Conservation (phyloP, 1,140 invertebrate species). For the Eumaeus atala region DNA sequence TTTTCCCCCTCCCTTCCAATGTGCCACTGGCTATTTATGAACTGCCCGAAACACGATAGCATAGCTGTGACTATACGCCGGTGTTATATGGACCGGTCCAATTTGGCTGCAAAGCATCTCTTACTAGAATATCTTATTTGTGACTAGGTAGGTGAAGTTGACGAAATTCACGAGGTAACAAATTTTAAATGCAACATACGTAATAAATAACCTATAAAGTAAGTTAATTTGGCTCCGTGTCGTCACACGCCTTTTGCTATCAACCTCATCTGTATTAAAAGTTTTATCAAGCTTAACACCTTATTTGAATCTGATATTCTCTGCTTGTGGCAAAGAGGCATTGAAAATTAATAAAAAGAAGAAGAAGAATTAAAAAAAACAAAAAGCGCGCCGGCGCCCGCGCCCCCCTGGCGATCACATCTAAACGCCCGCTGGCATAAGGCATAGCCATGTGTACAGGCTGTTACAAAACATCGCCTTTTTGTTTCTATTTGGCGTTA, state of each 20-base stretch:
- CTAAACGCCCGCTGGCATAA: slow-evolving; percentile 39
- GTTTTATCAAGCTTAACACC: neutral
- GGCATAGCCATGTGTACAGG: slow-evolving; percentile 30
- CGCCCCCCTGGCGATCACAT: slow-evolving; percentile 37
- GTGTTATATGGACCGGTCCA: no score
- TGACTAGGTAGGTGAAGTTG: no score
- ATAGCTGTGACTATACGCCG: no score
- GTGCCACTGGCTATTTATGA: no score
- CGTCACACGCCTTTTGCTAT: neutral
- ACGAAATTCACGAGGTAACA: neutral
- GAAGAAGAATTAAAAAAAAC: slow-evolving; percentile 24
- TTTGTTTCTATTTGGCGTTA: neutral
- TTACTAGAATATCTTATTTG: no score
- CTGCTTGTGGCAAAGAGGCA: slow-evolving; percentile 16
- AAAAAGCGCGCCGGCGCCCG: slow-evolving; percentile 52
- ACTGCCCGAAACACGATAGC: no score
- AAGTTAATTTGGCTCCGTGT: neutral
- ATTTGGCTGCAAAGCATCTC: no score
- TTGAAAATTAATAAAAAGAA: slow-evolving; percentile 12
- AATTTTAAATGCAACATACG: neutral
- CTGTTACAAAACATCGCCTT: slow-evolving; percentile 19
- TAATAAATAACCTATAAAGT: neutral
- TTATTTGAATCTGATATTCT: slow-evolving; percentile 8
- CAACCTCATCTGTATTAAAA: neutral
- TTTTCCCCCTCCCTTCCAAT: no score